A percentile compares a stretch with the other conserved stretches of the same genome.
Evolutionary conservation across 1,140 invertebrate species (phyloP).

Genomic region (Diorhabda carinulata): DNA sequence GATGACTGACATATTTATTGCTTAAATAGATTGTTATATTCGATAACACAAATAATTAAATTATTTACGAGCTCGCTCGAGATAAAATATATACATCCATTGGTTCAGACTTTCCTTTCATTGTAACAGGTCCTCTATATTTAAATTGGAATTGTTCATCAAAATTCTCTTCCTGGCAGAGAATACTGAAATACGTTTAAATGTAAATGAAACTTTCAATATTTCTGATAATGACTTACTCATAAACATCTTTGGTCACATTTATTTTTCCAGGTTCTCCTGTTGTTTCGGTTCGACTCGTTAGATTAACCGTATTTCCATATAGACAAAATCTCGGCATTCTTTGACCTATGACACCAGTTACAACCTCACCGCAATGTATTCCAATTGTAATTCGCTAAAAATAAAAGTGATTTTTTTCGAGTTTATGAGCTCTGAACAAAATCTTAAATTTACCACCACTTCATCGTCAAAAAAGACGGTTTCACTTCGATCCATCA

Average conservation of each 20-base stretch:
- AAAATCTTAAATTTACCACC: conserved; percentile 62
- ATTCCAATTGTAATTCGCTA: conserved; percentile 95
- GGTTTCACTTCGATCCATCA: conserved; percentile 89
- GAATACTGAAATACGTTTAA: conserved; percentile 58
- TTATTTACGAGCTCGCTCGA: conserved; percentile 43
- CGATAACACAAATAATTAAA: no score
- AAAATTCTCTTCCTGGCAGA: conserved; percentile 76
- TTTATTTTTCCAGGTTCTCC: conserved; percentile 88
- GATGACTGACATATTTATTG: no score
- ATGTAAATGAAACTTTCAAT: neutral
- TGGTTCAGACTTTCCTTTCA: conserved; percentile 91
- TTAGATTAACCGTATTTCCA: conserved; percentile 94
- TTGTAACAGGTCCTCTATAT: conserved; percentile 81
- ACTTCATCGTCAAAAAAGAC: conserved; percentile 80
- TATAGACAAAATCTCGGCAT: conserved; percentile 98
- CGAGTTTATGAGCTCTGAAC: no score
- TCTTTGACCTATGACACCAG: conserved; percentile 92
- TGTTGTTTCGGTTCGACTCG: conserved; percentile 92
- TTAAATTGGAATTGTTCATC: conserved; percentile 84
- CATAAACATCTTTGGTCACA: conserved; percentile 90
- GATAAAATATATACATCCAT: conserved; percentile 94
- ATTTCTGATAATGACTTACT: conserved; percentile 55
- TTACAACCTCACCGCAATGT: conserved; percentile 93
- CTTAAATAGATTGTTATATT: no score
- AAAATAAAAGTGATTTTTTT: conserved; percentile 1